Base-by-base conservation (phyloP, 2,797 vertebrate genomes). In the Myripristis murdjan region DNA sequence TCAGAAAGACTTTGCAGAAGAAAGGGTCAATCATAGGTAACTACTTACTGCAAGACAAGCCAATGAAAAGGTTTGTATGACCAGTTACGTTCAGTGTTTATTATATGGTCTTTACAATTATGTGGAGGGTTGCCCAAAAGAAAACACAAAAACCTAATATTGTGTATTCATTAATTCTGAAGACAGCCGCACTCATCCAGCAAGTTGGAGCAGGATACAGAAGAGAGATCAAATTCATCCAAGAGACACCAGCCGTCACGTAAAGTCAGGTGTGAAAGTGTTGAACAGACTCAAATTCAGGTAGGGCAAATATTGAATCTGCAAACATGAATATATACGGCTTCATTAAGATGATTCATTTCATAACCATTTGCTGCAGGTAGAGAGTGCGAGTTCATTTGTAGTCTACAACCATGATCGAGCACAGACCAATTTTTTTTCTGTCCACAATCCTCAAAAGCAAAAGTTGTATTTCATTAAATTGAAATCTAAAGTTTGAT, bases 1-100 rank as follows among this genome's bases (percentile, higher is more conserved):
- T 86, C 90, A 92, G 68, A 92, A 91, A 85, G 70, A 56, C 75
- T 75, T 87, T 92, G 81, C 73, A 91, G 95, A 96, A 95, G 95
- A 94, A 90, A 86, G 95, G 93, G 57, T 96, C 95, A 91, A 47
- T 95, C 80, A 89, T 96, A 91, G 94, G 94, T 86, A 94, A 92
- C 87, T 94, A 92, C 91, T 81, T 95, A 65, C 89, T 82, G 77
- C 88, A 91, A 6, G 94, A 95, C 83, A 94, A 91, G 84, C 84
- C 85, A 0, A 22, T 91, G 63, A 92, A 91, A 92, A 94, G 95
- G 96, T 96, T 88, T 85, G 66, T 94, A 83, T 79, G 22, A 62
- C 37, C 24, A 3, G 37, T 4, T 6, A 15, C 51, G 33, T 77
- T 39, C 56, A 26, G 49, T 22, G 10, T 44, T 48, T 9, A 8